Base-by-base conservation (phyloP, 2,797 vertebrate species). In the Gobionotothen gibberifrons region DNA sequence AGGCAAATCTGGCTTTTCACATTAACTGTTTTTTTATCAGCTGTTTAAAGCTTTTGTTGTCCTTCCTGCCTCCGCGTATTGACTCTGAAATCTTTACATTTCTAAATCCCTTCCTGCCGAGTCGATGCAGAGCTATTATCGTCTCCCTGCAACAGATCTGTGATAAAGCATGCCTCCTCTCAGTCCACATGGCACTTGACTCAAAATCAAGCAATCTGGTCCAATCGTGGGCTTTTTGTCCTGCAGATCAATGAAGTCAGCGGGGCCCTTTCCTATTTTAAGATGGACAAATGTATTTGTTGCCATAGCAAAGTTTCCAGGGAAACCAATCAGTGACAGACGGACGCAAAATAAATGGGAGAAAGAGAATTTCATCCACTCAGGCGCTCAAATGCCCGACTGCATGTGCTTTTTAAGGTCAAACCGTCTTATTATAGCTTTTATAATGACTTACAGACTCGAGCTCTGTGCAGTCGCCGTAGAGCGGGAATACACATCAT, bases 301-400 rank as follows among this genome's bases (percentile, higher is more conserved):
- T 94, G 90, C 93, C 91, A 94, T 93, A 92, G 93, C 81, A 82
- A 89, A 89, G 90, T 92, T 85, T 91, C 93, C 93, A 91, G 63
- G 91, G 89, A 87, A 90, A 93, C 90, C 22, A 51, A 85, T 69
- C 71, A 48, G 81, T 60, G 69, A 72, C 46, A 73, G 74, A 80
- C 49, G 19, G 26, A 74, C 9, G 5, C 14, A 49, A 74, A n/a
- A 72, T 19, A 61, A 7, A 67, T 19, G 9, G 32, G 32, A 36
- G 32, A 36, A 60, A 0, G 40, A 13, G n/a, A 72, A 53, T 73
- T 68, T 72, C 71, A 88, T 70, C 6, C 44, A 58, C 51, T 72
- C 67, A 83, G 79, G 70, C 86, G 55, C 64, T 54, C 48, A 54
- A 26, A 29, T 9, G 36, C 39, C 68, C 59, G 57, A 74, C 62